Evolutionary conservation across 2,797 vertebrate species (phyloP).

Genomic region (Poeciliopsis infans): DNA sequence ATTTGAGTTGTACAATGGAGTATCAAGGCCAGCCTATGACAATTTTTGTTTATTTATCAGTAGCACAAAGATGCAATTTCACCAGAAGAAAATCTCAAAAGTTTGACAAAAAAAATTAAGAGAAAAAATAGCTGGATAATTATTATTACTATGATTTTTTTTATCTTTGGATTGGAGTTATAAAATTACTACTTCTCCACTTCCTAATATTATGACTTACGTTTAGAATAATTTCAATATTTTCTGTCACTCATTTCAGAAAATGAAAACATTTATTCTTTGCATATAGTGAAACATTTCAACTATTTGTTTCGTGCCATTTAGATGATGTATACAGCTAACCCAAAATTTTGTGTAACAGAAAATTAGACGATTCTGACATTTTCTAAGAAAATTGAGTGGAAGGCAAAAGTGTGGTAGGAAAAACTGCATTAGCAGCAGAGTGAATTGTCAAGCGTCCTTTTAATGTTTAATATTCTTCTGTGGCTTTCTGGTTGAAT

Average conservation of each 20-base stretch:
- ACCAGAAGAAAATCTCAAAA: no score
- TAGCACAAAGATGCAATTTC: no score
- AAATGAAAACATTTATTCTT: neutral
- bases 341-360: neutral
- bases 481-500: neutral
- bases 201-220: no score
- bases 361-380: neutral
- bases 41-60: no score
- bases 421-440: neutral
- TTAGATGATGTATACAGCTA: neutral
- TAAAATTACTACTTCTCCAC: no score
- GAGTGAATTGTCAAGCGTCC: neutral
- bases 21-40: no score
- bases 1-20: no score
- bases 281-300: neutral
- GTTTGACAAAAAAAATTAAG: no score
- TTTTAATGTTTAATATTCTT: neutral
- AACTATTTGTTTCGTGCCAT: neutral
- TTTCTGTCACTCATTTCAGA: neutral
- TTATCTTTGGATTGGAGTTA: no score
- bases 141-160: no score
- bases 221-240: neutral
- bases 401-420: neutral
- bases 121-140: no score
- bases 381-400: neutral